Percentiles rank a stretch among this genome's conserved stretches.
These are phyloP conservation scores for Brachionus koreanus DNA, from an alignment of 1,140 invertebrate genomes.

Conservation along the genomic window DNA sequence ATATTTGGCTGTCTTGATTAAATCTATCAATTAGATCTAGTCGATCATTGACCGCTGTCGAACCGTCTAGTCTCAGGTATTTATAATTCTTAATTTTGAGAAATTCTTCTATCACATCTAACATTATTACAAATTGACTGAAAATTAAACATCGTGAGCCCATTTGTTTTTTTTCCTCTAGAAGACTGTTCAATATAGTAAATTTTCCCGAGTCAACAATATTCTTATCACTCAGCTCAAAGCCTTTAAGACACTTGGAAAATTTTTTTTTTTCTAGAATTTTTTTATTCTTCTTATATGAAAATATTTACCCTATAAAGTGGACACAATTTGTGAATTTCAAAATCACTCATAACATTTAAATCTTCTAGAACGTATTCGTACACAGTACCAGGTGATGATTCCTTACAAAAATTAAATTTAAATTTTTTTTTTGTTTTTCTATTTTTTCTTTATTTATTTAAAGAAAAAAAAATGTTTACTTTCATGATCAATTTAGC, in stretches of 20 bases:
- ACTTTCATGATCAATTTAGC: slow-evolving; percentile 66
- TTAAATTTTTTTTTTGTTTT: not conserved
- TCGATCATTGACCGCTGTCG: slow-evolving; percentile 56
- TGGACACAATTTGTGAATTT: slow-evolving; percentile 66
- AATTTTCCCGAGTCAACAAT: slow-evolving; percentile 63
- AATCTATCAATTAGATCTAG: slow-evolving; percentile 63
- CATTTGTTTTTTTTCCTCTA: slow-evolving; percentile 57
- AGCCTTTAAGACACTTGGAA: slow-evolving; percentile 54
- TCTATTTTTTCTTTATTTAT: not conserved
- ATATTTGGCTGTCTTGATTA: slow-evolving; percentile 59
- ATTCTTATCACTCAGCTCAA: slow-evolving; percentile 53
- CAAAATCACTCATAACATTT: slow-evolving; percentile 80
- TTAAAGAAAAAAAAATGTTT: too few species aligned
- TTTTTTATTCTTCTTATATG: too few species aligned
- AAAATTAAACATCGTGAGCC: slow-evolving; percentile 74
- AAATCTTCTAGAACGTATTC: slow-evolving; percentile 79
- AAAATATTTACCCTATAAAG: not conserved
- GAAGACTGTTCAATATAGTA: slow-evolving; percentile 57
- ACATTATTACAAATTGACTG: slow-evolving; percentile 87
- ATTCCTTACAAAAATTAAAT: slow-evolving; percentile 51
- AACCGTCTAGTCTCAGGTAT: slow-evolving; percentile 57
- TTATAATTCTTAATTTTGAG: slow-evolving; percentile 47
- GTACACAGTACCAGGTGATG: slow-evolving; percentile 42
- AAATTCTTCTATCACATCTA: slow-evolving; percentile 68
- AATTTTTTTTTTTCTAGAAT: slow-evolving; percentile 26